Evolutionary conservation across 2,113 vertebrate species (phyloP), one percentile per base, ranked within the genome.

Genomic region (Coptodon rendalli): DNA sequence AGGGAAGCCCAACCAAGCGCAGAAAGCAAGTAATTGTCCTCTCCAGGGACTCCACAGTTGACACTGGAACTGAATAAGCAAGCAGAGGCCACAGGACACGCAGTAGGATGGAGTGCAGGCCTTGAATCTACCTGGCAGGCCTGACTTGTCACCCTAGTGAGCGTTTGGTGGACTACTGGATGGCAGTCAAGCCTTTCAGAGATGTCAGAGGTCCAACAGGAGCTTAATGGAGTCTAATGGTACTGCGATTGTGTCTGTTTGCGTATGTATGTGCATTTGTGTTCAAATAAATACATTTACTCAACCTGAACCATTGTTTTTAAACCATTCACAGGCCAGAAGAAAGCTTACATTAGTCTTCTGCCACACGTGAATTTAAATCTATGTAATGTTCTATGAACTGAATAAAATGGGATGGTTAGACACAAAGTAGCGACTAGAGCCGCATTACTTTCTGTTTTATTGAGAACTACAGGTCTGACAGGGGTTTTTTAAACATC

Each of bases 401-500:
- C 38, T 40, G 19, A 40, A 71, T 43, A 71, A 71, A 71, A 24
- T 63, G 17, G 2, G 10, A 66, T 38, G 17, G 17, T 66, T 66
- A 66, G 11, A 71, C 19, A 9, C 2, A 5, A 24, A 16, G 36
- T 14, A 24, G 5, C 3, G 7, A 14, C 66, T 6, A 43, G 7
- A 43, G 7, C 22, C 1, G 1, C 68, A 73, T 73, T 73, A 27
- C 38, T 73, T 10, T 45, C 12, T 73, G 13, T 45, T 73, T 73
- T 2, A 73, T 10, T 5, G 38, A 45, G 68, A 45, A 73, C 22
- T 24, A 24, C 36, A 17, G 13, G 22, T 24, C 2, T 17, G 38
- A 17, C 7, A 0, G 40, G 22, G 0, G 3, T 38, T 14, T 22
- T 34, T 68, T 9, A 7, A 63, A 63, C 16, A 5, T 36, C 22